Evolutionary conservation across 2,797 vertebrate species (phyloP), one percentile per base, ranked within the genome.

Genomic region (Muscicapa striata): DNA sequence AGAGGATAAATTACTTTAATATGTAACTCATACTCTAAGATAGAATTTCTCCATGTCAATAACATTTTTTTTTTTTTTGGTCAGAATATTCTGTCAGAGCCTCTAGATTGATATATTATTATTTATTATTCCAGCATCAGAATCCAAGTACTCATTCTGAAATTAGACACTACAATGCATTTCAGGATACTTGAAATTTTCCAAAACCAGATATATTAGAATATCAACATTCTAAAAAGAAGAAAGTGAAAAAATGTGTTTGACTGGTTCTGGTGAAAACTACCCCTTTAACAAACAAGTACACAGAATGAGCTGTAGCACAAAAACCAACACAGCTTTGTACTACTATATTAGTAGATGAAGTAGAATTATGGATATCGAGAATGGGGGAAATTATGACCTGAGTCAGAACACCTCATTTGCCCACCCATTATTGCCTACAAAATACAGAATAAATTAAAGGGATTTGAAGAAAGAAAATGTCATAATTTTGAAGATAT

Each of bases 1-100:
- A 66, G 43, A 93, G 90, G 80, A 89, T 57, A 79, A 94, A 94
- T 76, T 6, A 14, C 41, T 89, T 95, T 83, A 92, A 92, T 91
- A 92, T 21, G 63, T 59, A 89, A 89, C 21, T 84, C 29, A 49
- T 48, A 76, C 6, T 73, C 36, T 52, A 63, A 63, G 77, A 79
- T 40, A 32, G 34, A 88, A 74, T 91, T 91, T 82, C 30, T 91
- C n/a, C 23, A 36, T 76, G 61, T 84, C 48, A 73, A 17, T 66
- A 84, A 55, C 21, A 29, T 63, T 83, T 46, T 66, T 89, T 89
- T 90, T 63, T 83, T 66, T 89, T 89, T 90, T 63, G 80, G 57
- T 59, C 32, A 79, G 48, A 90, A 86, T 82, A 76, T 15, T 86
- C 57, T 92, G 48, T 76, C 59, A 87, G 61, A 79, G 7, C 6